Percentiles rank a stretch among this genome's conserved stretches.
Evolutionary conservation across 1,140 invertebrate genomes (phyloP).

Genomic region (Listronotus bonariensis): DNA sequence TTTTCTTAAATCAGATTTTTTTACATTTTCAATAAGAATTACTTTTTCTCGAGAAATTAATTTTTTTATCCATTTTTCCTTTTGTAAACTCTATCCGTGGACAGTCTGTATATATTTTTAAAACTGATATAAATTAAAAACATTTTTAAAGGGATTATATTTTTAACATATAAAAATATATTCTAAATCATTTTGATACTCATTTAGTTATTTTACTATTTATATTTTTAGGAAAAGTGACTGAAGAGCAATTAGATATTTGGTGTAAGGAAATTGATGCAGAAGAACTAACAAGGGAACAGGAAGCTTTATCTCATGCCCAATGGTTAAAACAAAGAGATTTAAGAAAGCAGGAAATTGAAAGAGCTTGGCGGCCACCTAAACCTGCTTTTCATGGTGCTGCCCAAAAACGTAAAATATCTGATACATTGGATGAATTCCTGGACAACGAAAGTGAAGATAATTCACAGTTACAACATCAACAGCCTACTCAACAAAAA

Average conservation of each 20-base stretch:
- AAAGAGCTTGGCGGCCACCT: conserved; percentile 61
- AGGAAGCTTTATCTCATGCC: conserved; percentile 65
- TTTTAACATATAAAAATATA: no score
- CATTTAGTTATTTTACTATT: neutral
- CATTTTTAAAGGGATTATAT: no score
- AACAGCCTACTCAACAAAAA: conserved; percentile 3
- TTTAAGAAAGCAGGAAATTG: conserved; percentile 63
- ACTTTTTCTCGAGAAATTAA: no score
- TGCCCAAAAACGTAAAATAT: conserved; percentile 52
- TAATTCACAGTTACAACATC: conserved; percentile 19
- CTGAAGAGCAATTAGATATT: conserved; percentile 71
- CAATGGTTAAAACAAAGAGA: conserved; percentile 75
- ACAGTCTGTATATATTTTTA: no score
- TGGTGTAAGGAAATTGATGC: conserved; percentile 76
- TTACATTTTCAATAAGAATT: no score
- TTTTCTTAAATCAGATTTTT: no score
- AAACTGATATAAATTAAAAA: no score
- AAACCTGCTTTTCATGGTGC: conserved; percentile 33
- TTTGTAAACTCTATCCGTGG: no score
- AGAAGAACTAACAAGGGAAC: conserved; percentile 70
- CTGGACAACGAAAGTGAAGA: conserved; percentile 54
- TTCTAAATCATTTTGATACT: no score
- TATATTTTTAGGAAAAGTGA: conserved; percentile 55
- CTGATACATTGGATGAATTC: conserved; percentile 47
- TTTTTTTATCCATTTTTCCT: no score